Percentiles rank a stretch among this genome's conserved stretches.
These are phyloP conservation scores for Reinhardtius hippoglossoides DNA, from an alignment of 2,113 vertebrate species.

Conservation along the genomic window DNA sequence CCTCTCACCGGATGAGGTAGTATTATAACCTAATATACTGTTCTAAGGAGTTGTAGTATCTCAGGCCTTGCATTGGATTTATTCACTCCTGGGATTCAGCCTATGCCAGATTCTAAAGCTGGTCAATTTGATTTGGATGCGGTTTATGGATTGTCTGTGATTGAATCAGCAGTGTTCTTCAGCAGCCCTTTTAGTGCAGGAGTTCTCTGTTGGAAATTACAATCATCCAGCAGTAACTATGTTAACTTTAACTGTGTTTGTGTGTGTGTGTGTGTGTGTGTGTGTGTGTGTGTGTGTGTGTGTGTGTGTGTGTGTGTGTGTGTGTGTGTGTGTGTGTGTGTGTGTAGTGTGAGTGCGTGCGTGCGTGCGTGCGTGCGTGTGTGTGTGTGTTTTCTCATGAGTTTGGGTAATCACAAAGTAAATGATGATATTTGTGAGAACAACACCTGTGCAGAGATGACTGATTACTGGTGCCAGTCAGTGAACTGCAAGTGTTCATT, in stretches of 20 bases:
- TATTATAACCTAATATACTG: slow-evolving; percentile 30
- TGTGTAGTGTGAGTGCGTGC: no score
- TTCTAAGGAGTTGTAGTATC: slow-evolving; percentile 1
- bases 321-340: not conserved
- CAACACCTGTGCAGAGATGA: not conserved
- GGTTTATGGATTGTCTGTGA: slow-evolving; percentile 34
- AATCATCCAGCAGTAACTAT: not conserved
- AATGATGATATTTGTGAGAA: not conserved
- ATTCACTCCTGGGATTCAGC: not conserved
- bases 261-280: not conserved
- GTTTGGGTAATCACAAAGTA: not conserved
- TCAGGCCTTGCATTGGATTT: slow-evolving; percentile 22
- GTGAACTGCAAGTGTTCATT: not conserved
- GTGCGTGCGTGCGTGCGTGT: not conserved
- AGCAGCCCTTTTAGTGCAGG: no score
- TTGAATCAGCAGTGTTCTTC: not conserved
- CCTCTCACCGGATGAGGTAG: slow-evolving; percentile 1
- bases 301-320: slow-evolving; percentile 2
- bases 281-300: no score
- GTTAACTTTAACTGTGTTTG: not conserved
- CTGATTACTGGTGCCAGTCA: not conserved
- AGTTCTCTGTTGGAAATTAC: not conserved
- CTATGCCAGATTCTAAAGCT: slow-evolving; percentile 7
- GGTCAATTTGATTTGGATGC: slow-evolving; percentile 36
- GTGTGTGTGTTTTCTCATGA: not conserved